These are phyloP conservation scores for Sebastes elongatus DNA, from an alignment of 2,797 vertebrate genomes.

Conservation along the genomic window DNA sequence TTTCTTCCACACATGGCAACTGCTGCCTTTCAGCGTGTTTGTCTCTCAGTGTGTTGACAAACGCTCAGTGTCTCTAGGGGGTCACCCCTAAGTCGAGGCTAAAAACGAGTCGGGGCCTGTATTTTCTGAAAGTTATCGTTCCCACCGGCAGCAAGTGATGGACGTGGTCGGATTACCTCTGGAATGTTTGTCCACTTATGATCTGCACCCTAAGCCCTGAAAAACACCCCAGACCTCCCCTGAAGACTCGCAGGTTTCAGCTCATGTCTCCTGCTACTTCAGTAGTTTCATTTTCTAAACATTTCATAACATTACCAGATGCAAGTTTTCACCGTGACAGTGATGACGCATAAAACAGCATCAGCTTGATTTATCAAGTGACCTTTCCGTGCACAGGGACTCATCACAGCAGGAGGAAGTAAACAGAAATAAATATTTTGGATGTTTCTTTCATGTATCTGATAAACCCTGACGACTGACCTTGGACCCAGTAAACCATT, in stretches of 20 bases:
- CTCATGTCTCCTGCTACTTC: conserved; percentile 18
- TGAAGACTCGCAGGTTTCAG: conserved; percentile 29
- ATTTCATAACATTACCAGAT: not conserved
- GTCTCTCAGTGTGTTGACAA: conserved; percentile 36
- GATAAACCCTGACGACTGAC: conserved; percentile 21
- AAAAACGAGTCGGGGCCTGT: conserved; percentile 59
- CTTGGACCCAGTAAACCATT: conserved; percentile 16
- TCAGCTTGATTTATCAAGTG: not conserved
- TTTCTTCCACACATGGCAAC: conserved; percentile 22
- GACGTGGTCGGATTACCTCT: conserved; percentile 65
- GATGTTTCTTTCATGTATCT: not conserved
- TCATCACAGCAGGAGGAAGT: not conserved
- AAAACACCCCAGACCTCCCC: conserved; percentile 45
- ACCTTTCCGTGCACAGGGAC: not conserved
- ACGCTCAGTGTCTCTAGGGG: conserved; percentile 22
- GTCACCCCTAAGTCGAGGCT: conserved; percentile 61
- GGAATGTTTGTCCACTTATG: conserved; percentile 75
- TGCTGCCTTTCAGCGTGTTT: conserved; percentile 17
- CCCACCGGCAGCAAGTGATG: conserved; percentile 51
- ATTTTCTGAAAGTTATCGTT: conserved; percentile 70
- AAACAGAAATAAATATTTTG: not conserved
- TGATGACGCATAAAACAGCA: not conserved
- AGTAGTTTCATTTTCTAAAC: conserved; percentile 1
- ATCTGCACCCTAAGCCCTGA: conserved; percentile 54
- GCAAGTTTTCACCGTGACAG: not conserved